A percentile compares a stretch with the other conserved stretches of the same genome.
Conservation (phyloP, 2,797 vertebrate species). For the Pygocentrus nattereri region DNA sequence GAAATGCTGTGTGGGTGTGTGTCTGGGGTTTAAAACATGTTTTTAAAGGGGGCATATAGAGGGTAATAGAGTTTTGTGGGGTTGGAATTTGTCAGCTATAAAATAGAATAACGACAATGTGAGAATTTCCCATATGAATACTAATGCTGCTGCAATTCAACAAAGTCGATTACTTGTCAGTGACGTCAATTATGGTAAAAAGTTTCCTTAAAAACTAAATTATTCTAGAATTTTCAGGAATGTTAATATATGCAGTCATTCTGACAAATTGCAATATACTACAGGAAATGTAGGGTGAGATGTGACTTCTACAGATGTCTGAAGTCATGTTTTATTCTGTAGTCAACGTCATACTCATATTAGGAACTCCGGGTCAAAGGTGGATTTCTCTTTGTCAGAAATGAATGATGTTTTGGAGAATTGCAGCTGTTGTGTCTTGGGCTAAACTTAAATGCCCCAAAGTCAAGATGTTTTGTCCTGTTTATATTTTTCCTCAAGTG, state of each 20-base stretch:
- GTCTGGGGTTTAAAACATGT: constrained; percentile 34
- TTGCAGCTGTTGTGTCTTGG: too few relatives aligned
- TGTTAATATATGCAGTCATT: background rate
- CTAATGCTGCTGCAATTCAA: too few relatives aligned
- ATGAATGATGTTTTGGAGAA: too few relatives aligned
- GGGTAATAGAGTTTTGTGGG: constrained; percentile 59
- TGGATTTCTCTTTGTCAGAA: too few relatives aligned
- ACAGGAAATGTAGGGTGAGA: background rate
- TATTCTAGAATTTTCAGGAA: background rate
- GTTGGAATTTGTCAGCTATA: constrained; percentile 56
- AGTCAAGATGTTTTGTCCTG: too few relatives aligned
- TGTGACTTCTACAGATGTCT: background rate
- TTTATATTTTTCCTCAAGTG: too few relatives aligned
- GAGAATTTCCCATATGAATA: constrained; percentile 13
- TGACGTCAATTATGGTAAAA: background rate
- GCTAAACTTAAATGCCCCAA: too few relatives aligned
- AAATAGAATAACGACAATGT: constrained; percentile 51
- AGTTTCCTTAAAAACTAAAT: background rate
- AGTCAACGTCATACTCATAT: too few relatives aligned
- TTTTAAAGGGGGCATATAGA: constrained; percentile 54
- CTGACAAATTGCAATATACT: background rate
- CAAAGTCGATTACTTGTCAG: too few relatives aligned
- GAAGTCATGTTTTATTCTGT: too few relatives aligned
- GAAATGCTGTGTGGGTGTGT: constrained; percentile 56
- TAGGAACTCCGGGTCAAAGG: too few relatives aligned